Base-by-base conservation (phyloP, 2,797 vertebrate genomes). In the Cyprinodon diabolis region DNA sequence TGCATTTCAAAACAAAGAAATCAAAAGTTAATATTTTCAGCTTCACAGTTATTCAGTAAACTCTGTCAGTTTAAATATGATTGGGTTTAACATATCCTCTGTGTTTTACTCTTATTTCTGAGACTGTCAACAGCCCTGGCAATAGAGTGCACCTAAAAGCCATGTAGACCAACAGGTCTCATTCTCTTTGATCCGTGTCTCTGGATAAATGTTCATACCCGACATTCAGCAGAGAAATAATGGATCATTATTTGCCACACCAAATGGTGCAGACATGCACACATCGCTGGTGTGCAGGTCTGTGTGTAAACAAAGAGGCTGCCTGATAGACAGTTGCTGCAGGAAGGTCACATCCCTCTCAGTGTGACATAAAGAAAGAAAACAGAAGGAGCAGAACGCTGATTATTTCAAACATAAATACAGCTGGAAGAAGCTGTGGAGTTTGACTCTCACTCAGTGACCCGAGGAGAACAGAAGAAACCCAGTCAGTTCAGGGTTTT, bases 301-400 rank as follows among this genome's bases (percentile, higher is more conserved):
- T 54, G 69, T 77, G 58, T 77, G 60, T 6, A 63, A 63, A 81
- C 73, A 71, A 47, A 14, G 17, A 37, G 0, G 4, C 35, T 21
- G 74, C 48, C 82, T 79, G 77, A 88, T 86, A 74, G 76, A 68
- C 75, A 79, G 82, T 75, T 78, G 79, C 71, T 73, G 66, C 68
- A 12, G 69, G 71, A 62, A 5, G 79, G 79, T 87, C 85, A 78
- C 37, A 71, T 63, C 60, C 10, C 60, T 23, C 57, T 70, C 58
- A 66, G n/a, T 10, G n/a, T 30, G 43, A 56, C 47, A 35, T 66
- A 62, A 72, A 62, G 74, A 66, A 63, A 43, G 10, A 43, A 63
- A 63, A 45, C 37, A 45, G 37, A 63, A 45, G 12, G n/a, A 63
- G 43, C 37, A 43, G 17, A n/a, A 21, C 19, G 8, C 37, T n/a